These are phyloP conservation scores for human (Homo sapiens) DNA, from an alignment of 2,113 vertebrate genomes.

Conservation along the genomic window DNA sequence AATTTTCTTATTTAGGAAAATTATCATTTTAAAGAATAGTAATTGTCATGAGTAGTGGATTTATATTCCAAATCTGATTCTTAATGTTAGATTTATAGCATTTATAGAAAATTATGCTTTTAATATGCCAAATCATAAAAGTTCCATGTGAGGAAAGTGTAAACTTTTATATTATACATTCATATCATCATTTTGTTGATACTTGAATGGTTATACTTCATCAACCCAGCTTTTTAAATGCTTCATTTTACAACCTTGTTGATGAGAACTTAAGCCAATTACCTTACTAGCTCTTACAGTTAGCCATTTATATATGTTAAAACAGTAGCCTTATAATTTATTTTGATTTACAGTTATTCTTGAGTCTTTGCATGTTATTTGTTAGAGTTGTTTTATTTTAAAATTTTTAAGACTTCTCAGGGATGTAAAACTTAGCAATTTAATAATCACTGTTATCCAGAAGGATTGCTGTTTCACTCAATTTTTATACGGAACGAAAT, in stretches of 20 bases:
- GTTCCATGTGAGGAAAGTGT: background rate
- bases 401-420: too few species aligned
- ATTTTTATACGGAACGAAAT: background rate
- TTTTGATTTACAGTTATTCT: slow-evolving; percentile 6
- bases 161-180: background rate
- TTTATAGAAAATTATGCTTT: slow-evolving; percentile 33
- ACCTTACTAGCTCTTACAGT: background rate
- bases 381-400: background rate
- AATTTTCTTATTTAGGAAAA: background rate
- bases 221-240: background rate
- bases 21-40: slow-evolving; percentile 20
- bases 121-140: slow-evolving; percentile 31
- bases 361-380: background rate
- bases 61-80: slow-evolving; percentile 41
- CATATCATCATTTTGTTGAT: background rate
- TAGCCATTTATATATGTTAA: slow-evolving; percentile 29
- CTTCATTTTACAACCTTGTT: background rate
- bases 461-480: background rate
- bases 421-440: background rate
- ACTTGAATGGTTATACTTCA: background rate
- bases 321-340: background rate
- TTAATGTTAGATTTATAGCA: slow-evolving; percentile 45
- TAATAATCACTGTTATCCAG: background rate
- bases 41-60: background rate
- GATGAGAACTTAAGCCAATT: background rate